Percentiles rank a stretch among this genome's conserved stretches.
Evolutionary conservation across 2,113 vertebrate species (phyloP).

Genomic region (Myiozetetes cayanensis): DNA sequence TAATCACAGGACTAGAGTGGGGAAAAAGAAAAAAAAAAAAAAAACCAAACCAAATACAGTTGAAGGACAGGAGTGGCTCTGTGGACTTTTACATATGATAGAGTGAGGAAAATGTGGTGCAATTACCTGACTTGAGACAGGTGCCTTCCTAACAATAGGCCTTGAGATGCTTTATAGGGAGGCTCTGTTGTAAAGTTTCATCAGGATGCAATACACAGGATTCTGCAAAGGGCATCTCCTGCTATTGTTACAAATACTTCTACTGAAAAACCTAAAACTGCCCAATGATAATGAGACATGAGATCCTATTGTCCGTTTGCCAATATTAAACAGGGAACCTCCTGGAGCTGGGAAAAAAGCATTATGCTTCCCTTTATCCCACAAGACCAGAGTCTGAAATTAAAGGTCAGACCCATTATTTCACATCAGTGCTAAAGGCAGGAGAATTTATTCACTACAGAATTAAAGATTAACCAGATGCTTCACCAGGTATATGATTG

Average conservation of each 20-base stretch:
- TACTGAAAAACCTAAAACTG: background rate
- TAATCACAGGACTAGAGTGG: background rate
- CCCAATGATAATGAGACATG: background rate
- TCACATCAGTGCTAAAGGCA: slow-evolving; percentile 47
- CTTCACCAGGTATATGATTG: background rate
- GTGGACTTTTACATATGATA: background rate
- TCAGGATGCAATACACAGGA: background rate
- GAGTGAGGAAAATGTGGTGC: background rate
- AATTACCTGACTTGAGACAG: background rate
- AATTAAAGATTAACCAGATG: slow-evolving; percentile 59
- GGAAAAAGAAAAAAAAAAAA: background rate
- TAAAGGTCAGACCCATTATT: slow-evolving; percentile 66
- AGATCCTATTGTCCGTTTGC: background rate
- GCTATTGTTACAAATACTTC: background rate
- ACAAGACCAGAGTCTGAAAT: slow-evolving; percentile 41
- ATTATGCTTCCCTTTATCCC: slow-evolving; percentile 38
- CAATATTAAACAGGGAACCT: background rate
- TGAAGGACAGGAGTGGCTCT: background rate
- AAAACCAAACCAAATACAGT: background rate
- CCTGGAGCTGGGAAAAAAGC: background rate
- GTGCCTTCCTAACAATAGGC: background rate
- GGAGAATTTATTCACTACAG: slow-evolving; percentile 48
- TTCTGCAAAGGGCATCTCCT: background rate
- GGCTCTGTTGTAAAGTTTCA: background rate
- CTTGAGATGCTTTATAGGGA: background rate